Conservation (phyloP, 2,888 invertebrate species). For the Chaitophorus viminalis region DNA sequence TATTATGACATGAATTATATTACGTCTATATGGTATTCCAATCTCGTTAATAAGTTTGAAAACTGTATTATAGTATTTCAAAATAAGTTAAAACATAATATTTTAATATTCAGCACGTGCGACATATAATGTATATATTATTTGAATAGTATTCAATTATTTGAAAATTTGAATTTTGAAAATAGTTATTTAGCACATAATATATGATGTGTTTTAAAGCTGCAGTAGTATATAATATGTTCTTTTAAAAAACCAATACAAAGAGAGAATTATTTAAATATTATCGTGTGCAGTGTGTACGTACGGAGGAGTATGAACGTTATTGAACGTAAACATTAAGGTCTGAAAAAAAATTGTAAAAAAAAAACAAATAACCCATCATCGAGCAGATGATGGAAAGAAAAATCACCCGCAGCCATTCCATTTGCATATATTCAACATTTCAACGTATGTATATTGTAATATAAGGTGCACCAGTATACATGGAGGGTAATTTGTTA, state of each 20-base stretch:
- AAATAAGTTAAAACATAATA: too few species aligned
- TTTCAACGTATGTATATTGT: slow-evolving; percentile 36
- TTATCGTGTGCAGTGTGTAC: background rate
- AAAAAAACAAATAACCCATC: slow-evolving; percentile 53
- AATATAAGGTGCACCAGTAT: slow-evolving; percentile 47
- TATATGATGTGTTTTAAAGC: background rate
- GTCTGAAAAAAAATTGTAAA: slow-evolving; percentile 43
- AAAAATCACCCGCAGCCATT: slow-evolving; percentile 55
- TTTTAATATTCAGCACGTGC: too few species aligned
- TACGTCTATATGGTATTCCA: too few species aligned
- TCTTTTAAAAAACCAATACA: background rate
- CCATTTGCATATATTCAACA: slow-evolving; percentile 57
- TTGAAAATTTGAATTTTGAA: background rate
- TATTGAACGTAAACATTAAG: slow-evolving; percentile 57
- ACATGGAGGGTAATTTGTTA: slow-evolving; percentile 60
- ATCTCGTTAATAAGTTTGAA: too few species aligned
- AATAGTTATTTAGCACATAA: background rate
- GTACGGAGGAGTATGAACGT: background rate
- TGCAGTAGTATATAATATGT: background rate
- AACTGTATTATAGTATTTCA: too few species aligned
- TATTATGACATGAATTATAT: too few species aligned
- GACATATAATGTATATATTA: too few species aligned
- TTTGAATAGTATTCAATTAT: too few species aligned
- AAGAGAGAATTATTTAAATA: background rate
- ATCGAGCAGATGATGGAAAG: slow-evolving; percentile 49